phyloP scores from a whole-genome alignment of 2,888 invertebrate species.

The Teleogryllus oceanicus region DNA sequence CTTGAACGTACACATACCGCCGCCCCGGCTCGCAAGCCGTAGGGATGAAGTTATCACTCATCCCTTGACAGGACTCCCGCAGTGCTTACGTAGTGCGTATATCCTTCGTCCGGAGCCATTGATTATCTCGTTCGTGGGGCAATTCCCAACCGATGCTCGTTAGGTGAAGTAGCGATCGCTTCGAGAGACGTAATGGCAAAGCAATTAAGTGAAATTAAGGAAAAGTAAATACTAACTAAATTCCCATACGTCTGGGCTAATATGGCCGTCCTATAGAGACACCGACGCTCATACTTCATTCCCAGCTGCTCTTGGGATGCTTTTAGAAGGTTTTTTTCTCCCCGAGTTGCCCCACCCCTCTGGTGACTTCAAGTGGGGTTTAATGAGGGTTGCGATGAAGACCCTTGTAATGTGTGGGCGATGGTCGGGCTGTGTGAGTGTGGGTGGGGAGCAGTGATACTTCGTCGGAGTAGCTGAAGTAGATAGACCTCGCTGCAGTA shows the following conservation, averaged over 20 bases:
- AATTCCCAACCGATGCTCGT: background rate
- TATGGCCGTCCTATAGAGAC: background rate
- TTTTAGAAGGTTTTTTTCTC: background rate
- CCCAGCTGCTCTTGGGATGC: background rate
- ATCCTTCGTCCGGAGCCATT: background rate
- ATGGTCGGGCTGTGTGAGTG: background rate
- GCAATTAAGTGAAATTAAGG: constrained; percentile 18
- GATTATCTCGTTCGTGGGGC: constrained; percentile 10
- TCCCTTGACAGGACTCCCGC: background rate
- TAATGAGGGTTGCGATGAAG: background rate
- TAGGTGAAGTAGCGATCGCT: background rate
- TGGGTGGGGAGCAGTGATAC: too few relatives aligned
- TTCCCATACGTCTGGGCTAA: background rate
- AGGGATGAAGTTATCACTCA: background rate
- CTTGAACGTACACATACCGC: background rate
- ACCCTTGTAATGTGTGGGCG: background rate
- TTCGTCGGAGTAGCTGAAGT: too few relatives aligned
- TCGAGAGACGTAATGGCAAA: background rate
- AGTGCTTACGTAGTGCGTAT: background rate
- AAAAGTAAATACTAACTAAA: constrained; percentile 18
- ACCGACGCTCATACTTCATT: background rate
- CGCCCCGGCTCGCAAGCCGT: background rate
- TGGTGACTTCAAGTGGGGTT: background rate
- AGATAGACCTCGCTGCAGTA: background rate
- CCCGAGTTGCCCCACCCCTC: background rate